A percentile compares a stretch with the other conserved stretches of the same genome.
Conservation (phyloP, 2,797 vertebrate species). For the Sparidentex hasta region DNA sequence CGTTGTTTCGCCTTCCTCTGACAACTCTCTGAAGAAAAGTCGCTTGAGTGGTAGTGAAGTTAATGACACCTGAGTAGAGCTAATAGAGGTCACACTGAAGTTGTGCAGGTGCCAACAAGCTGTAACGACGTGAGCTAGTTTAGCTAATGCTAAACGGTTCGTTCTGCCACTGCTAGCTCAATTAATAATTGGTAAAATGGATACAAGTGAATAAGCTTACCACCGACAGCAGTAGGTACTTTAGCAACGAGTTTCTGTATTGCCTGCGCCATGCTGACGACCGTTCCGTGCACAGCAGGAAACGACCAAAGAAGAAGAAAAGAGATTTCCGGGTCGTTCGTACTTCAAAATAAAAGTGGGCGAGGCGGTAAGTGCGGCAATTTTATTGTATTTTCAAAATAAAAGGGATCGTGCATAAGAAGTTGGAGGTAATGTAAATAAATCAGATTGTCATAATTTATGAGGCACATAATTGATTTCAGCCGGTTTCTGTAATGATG, state of each 20-base stretch:
- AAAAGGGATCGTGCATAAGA: not conserved
- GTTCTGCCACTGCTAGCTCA: not conserved
- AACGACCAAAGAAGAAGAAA: slow-evolving; percentile 10
- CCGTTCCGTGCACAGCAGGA: no score
- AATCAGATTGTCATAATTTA: not conserved
- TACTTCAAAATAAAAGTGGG: slow-evolving; percentile 50
- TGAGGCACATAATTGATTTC: not conserved
- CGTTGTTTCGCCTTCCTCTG: not conserved
- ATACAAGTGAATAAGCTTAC: slow-evolving; percentile 76
- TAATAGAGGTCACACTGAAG: slow-evolving; percentile 47
- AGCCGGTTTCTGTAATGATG: not conserved
- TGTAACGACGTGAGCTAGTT: not conserved
- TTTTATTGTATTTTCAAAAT: slow-evolving; percentile 5
- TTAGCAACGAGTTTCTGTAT: slow-evolving; percentile 85
- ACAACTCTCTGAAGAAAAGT: not conserved
- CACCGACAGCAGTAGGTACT: slow-evolving; percentile 86
- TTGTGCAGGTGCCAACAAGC: not conserved
- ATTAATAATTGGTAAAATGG: not conserved
- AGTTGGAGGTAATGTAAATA: not conserved
- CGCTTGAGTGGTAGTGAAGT: not conserved
- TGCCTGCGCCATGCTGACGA: slow-evolving; percentile 86
- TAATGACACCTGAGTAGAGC: no score
- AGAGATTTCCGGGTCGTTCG: slow-evolving; percentile 42
- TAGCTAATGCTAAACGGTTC: rapidly evolving
- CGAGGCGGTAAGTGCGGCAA: rapidly evolving